Evolutionary conservation across 2,888 invertebrate genomes (phyloP).

Genomic region (Orthosia gothica): DNA sequence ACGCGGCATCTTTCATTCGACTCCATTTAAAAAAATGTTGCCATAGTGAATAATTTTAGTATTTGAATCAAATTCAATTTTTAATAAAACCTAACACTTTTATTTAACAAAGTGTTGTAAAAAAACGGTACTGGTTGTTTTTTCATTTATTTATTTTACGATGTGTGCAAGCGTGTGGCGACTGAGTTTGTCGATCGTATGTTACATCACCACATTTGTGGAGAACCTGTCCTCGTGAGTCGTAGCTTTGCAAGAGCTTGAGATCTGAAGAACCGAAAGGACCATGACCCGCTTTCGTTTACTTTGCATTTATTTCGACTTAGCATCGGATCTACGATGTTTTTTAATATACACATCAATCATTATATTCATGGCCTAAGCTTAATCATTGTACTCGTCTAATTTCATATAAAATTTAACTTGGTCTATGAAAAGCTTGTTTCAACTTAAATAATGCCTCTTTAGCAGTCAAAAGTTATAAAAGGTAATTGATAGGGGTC

Average conservation of each 20-base stretch:
- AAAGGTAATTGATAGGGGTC: not conserved
- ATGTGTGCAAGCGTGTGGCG: slow-evolving; percentile 74
- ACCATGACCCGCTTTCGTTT: slow-evolving; percentile 85
- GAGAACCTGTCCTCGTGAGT: slow-evolving; percentile 81
- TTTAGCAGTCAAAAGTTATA: not conserved
- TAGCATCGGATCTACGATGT: slow-evolving; percentile 49
- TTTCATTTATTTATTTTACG: slow-evolving; percentile 70
- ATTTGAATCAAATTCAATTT: no score
- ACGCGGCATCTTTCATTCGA: no score
- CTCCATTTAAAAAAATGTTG: no score
- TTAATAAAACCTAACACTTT: no score
- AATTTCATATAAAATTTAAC: slow-evolving; percentile 19
- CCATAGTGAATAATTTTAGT: no score
- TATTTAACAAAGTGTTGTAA: slow-evolving; percentile 29
- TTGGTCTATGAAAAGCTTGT: slow-evolving; percentile 21
- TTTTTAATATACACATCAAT: slow-evolving; percentile 46
- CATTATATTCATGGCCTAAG: slow-evolving; percentile 35
- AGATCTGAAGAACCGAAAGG: slow-evolving; percentile 82
- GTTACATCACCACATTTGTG: slow-evolving; percentile 79
- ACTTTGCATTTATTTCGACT: slow-evolving; percentile 70
- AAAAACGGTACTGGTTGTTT: slow-evolving; percentile 51
- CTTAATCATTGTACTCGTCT: slow-evolving; percentile 25
- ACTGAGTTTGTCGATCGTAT: slow-evolving; percentile 72
- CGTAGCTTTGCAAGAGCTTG: slow-evolving; percentile 78
- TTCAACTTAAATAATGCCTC: not conserved